These are phyloP conservation scores for Hermatobates lingyangjiaoensis DNA, from an alignment of 1,140 invertebrate genomes.

Conservation along the genomic window DNA sequence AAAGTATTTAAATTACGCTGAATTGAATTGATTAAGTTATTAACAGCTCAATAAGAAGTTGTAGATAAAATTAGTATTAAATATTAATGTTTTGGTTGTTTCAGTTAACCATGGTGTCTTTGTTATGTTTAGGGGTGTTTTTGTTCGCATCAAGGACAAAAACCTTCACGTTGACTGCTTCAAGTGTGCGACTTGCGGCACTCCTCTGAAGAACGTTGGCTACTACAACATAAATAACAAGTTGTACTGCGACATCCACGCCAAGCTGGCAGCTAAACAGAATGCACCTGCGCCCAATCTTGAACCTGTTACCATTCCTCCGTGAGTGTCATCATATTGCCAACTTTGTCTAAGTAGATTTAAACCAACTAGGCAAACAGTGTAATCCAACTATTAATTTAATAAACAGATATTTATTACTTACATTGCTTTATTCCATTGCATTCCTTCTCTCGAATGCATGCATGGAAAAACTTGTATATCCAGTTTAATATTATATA, in stretches of 20 bases:
- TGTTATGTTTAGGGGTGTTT: slow-evolving; percentile 57
- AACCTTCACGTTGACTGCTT: slow-evolving; percentile 93
- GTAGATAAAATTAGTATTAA: slow-evolving; percentile 1
- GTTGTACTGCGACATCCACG: slow-evolving; percentile 90
- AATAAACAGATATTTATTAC: no score
- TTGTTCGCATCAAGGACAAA: slow-evolving; percentile 89
- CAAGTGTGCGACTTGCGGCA: slow-evolving; percentile 86
- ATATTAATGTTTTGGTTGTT: neutral
- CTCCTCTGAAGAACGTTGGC: slow-evolving; percentile 85
- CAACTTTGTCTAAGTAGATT: no score
- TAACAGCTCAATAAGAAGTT: no score
- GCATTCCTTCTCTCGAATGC: no score
- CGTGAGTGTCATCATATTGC: slow-evolving; percentile 41
- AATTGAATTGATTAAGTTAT: no score
- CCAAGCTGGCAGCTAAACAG: slow-evolving; percentile 67
- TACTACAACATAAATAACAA: slow-evolving; percentile 93
- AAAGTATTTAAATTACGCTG: no score
- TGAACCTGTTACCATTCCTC: slow-evolving; percentile 56
- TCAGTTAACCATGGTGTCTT: neutral
- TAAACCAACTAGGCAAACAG: no score
- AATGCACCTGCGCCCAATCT: slow-evolving; percentile 54
- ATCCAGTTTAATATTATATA: no score
- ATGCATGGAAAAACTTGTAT: no score
- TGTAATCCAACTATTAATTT: no score
- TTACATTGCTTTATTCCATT: no score